Percentiles rank a stretch among this genome's conserved stretches.
Evolutionary conservation across 2,888 invertebrate genomes (phyloP).

Genomic region (Portevinia maculata): DNA sequence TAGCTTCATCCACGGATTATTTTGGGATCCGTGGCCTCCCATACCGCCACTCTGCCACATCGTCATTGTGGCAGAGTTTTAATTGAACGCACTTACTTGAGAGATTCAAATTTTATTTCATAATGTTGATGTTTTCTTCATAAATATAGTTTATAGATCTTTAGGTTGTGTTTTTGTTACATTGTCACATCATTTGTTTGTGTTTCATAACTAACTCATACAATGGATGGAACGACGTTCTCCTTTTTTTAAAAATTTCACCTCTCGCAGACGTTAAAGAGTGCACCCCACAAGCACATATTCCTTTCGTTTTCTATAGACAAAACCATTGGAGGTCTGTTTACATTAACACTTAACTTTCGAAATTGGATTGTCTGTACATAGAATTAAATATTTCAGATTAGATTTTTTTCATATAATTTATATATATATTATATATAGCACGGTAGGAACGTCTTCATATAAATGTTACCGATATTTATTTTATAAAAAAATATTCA

Average conservation of each 20-base stretch:
- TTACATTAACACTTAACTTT: slow-evolving; percentile 13
- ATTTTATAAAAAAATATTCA: slow-evolving; percentile 37
- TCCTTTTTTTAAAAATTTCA: slow-evolving; percentile 2
- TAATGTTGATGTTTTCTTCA: slow-evolving; percentile 37
- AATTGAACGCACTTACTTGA: slow-evolving; percentile 51
- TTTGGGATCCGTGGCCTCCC: slow-evolving; percentile 90
- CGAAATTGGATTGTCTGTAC: neutral
- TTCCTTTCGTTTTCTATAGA: slow-evolving; percentile 10
- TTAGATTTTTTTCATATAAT: neutral
- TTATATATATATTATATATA: too few relatives aligned
- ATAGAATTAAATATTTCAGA: neutral
- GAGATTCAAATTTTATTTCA: slow-evolving; percentile 50
- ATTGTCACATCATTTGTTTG: slow-evolving; percentile 46
- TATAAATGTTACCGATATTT: too few relatives aligned
- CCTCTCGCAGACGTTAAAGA: slow-evolving; percentile 42
- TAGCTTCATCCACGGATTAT: slow-evolving; percentile 92
- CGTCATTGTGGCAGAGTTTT: slow-evolving; percentile 84
- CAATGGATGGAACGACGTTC: slow-evolving; percentile 10
- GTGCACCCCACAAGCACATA: slow-evolving; percentile 28
- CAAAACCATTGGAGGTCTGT: slow-evolving; percentile 24
- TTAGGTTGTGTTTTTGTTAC: slow-evolving; percentile 28
- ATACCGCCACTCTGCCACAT: slow-evolving; percentile 92
- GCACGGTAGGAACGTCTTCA: too few relatives aligned
- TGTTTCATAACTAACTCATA: neutral
- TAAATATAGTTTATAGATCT: slow-evolving; percentile 1